Evolutionary conservation across 2,888 invertebrate species (phyloP), one percentile per base, ranked within the genome.

Genomic region (Eupithecia subfuscata): DNA sequence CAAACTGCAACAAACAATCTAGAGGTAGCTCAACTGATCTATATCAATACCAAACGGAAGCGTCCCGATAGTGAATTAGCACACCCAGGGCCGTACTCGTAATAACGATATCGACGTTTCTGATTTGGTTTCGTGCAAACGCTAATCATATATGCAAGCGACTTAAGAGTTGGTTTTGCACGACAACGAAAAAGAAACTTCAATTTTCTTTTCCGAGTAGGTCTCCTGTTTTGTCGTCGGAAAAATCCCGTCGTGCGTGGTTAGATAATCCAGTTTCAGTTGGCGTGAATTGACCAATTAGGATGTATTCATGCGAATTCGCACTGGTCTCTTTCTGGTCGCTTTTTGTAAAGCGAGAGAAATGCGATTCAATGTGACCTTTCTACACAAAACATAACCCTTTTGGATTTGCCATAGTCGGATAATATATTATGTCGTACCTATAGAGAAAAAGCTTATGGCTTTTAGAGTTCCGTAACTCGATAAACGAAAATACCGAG

Each of bases 251-350:
- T 60, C 60, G 40, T 69, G 37, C 69, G 69, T 73, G 43, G 69
- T 40, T 64, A n/a, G 52, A 56, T 75, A 75, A 75, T 48, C 64
- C 71, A 64, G 71, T 75, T 75, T 71, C 48, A 37, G 69, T 48
- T 75, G 37, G 71, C 37, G 74, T 64, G 75, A 75, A 71, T 71
- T 48, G 37, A 69, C 69, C 75, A 75, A 75, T 75, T 75, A 75
- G 69, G 56, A 52, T 40, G 69, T 68, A 74, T 71, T 74, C 60
- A 74, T 60, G 22, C 60, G 60, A 25, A 60, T 60, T 60, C 60
- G 25, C 60, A 14, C 60, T 60, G 25, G 60, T 60, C 25, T 60
- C 25, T 67, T 45, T 30, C 40, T 70, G n/a, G 11, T 37, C 22
- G 22, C n/a, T 25, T n/a, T 68, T 43, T 68, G 48, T 48, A 70